A percentile compares a stretch with the other conserved stretches of the same genome.
phyloP scores from a whole-genome alignment of 2,888 invertebrate species.

The Hypomecis punctinalis region DNA sequence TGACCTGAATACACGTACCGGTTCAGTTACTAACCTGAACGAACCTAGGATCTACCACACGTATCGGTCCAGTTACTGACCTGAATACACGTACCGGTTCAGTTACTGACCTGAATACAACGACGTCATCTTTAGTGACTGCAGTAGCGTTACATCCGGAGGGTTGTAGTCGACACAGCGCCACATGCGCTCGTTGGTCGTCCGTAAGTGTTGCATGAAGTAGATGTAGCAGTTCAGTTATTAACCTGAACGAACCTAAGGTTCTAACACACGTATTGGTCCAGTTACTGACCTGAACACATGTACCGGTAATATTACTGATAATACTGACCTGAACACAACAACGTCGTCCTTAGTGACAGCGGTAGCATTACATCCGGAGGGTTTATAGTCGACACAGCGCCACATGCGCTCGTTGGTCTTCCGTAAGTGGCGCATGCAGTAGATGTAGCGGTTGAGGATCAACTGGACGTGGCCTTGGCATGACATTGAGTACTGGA shows the following conservation, averaged over 20 bases:
- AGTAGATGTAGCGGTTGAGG: slow-evolving; percentile 71
- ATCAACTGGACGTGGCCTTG: slow-evolving; percentile 73
- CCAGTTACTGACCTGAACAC: no score
- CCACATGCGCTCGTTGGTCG: slow-evolving; percentile 61
- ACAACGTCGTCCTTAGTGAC: slow-evolving; percentile 67
- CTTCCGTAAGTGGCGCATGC: slow-evolving; percentile 63
- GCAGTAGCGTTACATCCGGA: slow-evolving; percentile 67
- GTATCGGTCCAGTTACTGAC: no score
- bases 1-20: no score
- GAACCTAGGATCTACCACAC: no score
- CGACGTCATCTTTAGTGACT: slow-evolving; percentile 65
- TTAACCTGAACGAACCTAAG: no score
- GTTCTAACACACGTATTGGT: no score
- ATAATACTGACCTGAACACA: slow-evolving; percentile 64
- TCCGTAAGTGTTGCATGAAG: slow-evolving; percentile 63
- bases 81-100: no score
- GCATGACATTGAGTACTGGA: slow-evolving; percentile 72
- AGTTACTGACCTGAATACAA: slow-evolving; percentile 71
- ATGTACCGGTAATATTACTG: no score
- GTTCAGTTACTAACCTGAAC: no score
- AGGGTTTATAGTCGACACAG: slow-evolving; percentile 69
- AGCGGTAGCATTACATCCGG: slow-evolving; percentile 67
- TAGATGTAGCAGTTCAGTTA: slow-evolving; percentile 73
- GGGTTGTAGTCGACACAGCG: slow-evolving; percentile 72
- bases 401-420: slow-evolving; percentile 64